Conservation (phyloP, 1,140 invertebrate genomes). For the Centruroides sculpturatus region DNA sequence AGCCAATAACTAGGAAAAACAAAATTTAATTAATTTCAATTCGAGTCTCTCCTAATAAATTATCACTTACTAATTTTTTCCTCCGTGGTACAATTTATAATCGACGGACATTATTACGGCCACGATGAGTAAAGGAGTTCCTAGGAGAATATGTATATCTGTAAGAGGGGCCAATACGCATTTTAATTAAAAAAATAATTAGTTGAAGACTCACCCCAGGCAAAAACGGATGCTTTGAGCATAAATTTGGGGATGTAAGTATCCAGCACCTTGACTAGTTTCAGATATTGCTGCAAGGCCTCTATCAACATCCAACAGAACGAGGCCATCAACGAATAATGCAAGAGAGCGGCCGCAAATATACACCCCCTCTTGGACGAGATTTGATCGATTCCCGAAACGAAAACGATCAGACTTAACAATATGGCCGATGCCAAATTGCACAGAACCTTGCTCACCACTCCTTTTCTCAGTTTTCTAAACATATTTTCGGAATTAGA, state of each 20-base stretch:
- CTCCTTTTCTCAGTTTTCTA: slow-evolving; percentile 8
- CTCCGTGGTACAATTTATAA: too few relatives aligned
- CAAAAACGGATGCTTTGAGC: slow-evolving; percentile 29
- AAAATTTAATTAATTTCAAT: too few relatives aligned
- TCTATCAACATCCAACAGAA: slow-evolving; percentile 38
- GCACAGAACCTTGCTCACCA: neutral
- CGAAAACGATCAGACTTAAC: neutral
- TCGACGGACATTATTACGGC: too few relatives aligned
- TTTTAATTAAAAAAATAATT: too few relatives aligned
- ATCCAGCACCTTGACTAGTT: slow-evolving; percentile 34
- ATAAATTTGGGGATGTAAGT: slow-evolving; percentile 31
- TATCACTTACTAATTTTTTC: too few relatives aligned
- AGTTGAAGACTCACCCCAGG: slow-evolving; percentile 28
- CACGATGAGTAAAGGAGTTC: too few relatives aligned
- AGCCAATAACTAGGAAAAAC: too few relatives aligned
- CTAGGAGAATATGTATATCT: too few relatives aligned
- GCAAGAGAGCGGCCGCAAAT: slow-evolving; percentile 28
- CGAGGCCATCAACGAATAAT: slow-evolving; percentile 33
- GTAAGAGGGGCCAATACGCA: too few relatives aligned
- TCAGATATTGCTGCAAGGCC: slow-evolving; percentile 33
- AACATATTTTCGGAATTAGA: too few relatives aligned
- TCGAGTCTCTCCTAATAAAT: too few relatives aligned
- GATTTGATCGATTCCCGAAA: neutral
- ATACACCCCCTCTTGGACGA: slow-evolving; percentile 19
- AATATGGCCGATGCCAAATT: slow-evolving; percentile 1